Base-by-base conservation (phyloP, 2,113 vertebrate species). In the Craseonycteris thonglongyai region DNA sequence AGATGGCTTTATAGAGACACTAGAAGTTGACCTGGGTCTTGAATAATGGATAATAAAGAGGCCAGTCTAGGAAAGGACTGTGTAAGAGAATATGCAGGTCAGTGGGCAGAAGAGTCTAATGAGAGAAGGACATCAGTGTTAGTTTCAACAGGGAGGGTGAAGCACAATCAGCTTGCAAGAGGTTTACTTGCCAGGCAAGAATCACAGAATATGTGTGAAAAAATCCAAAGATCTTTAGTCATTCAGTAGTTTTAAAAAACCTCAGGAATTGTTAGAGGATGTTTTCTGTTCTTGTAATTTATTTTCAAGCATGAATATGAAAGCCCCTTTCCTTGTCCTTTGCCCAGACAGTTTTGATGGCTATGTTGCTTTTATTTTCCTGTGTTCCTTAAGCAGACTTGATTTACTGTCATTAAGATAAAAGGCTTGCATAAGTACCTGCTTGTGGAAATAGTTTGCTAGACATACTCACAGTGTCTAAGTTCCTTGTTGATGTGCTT, bases 401-500 rank as follows among this genome's bases (percentile, higher is more conserved):
- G 30, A 82, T 75, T 66, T 42, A 49, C 30, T 85, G 15, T 24
- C 35, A 51, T 80, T 91, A 88, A 49, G 61, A 35, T 88, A 65
- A 93, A 49, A 93, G 45, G 21, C 40, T 95, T 72, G 22, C 22
- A 10, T 91, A 6, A 68, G 1, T 66, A 65, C 30, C 45, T 93
- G 35, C 33, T 84, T 4, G 1, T 86, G 40, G 56, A 76, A 90
- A 47, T 45, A 8, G 28, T 56, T 54, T 72, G 51, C 83, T 72
- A 83, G 47, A 47, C 69, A 3, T 78, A 4, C 45, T 79, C 78
- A 38, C 42, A 40, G 0, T 93, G 49, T 74, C 96, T 95, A 82
- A 96, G 90, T 51, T 45, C 24, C 63, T 54, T 76, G 6, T 97
- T 90, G 49, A 94, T 97, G 91, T 96, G 3, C 45, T 95, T 14